phyloP scores from a whole-genome alignment of 2,113 vertebrate genomes.

The Coryphaenoides rupestris region DNA sequence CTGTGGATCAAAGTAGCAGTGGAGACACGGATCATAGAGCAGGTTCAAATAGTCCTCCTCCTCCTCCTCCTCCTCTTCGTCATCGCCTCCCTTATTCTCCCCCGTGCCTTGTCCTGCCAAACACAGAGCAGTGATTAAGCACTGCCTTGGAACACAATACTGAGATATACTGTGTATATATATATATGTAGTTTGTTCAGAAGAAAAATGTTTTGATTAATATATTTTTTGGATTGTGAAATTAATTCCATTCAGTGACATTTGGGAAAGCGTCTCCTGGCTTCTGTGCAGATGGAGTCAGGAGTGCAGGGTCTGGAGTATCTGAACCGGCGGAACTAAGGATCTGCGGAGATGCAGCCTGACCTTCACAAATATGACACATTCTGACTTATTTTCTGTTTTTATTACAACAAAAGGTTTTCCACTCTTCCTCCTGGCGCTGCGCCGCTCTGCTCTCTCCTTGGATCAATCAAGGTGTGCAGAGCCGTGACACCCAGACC shows the following conservation, averaged over 20 bases:
- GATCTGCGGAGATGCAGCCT: slow-evolving; percentile 30
- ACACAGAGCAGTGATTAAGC: slow-evolving; percentile 20
- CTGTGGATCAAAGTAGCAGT: slow-evolving; percentile 89
- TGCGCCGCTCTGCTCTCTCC: slow-evolving; percentile 39
- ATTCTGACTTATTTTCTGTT: slow-evolving; percentile 38
- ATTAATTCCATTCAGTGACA: neutral
- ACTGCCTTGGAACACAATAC: neutral
- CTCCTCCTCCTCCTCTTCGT: slow-evolving; percentile 53
- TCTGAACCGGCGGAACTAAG: slow-evolving; percentile 25
- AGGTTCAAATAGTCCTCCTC: slow-evolving; percentile 80
- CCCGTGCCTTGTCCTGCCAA: slow-evolving; percentile 54
- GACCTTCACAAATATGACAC: slow-evolving; percentile 58
- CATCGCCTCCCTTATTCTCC: slow-evolving; percentile 44
- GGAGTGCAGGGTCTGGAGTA: neutral
- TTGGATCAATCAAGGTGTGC: too few relatives aligned
- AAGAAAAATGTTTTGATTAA: too few relatives aligned
- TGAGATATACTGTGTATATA: too few relatives aligned
- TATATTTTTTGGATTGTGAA: neutral
- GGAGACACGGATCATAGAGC: slow-evolving; percentile 86
- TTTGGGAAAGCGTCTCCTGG: neutral
- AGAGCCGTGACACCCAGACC: too few relatives aligned
- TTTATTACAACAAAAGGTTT: too few relatives aligned
- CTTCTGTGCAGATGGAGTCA: too few relatives aligned
- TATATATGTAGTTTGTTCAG: too few relatives aligned
- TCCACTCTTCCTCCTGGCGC: slow-evolving; percentile 10